Base-by-base conservation (phyloP, 64 coral and sea anemone genomes). In the Montipora cactus region DNA sequence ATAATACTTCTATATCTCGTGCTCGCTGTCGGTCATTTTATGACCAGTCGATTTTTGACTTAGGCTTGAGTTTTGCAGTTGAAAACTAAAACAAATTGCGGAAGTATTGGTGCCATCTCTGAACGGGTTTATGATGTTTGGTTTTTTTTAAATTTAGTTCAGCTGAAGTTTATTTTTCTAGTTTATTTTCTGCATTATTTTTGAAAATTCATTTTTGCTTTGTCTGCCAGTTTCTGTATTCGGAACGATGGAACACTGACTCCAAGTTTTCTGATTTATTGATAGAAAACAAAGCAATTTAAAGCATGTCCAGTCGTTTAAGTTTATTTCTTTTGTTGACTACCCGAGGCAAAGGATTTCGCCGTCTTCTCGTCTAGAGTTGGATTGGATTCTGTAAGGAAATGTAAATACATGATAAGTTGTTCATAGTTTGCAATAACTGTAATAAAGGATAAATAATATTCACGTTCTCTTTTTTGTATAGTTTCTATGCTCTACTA, bases 321-420 rank as follows among this genome's bases (percentile, higher is more conserved):
- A 28, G 13, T 49, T 0, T 5, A 10, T 18, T 48, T 78, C 4
- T 78, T 19, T 78, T 19, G 46, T 18, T 49, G 49, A 71, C 66
- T 86, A 7, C 18, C 10, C 15, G 9, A 14, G 11, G 13, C 44
- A 52, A 86, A 86, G 46, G 82, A 71, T 21, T 86, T 86, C 44
- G 82, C 82, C 6, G 82, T 86, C 67, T 46, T 86, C 68, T 86
- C 82, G 66, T 86, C 82, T 10, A 86, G 7, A n/a, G 61, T 71
- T 70, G 82, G 82, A 72, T 49, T 86, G 16, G 49, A 71, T 72
- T 86, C 82, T 86, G 82, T 37, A 37, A 37, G 37, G 21, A 23
- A 67, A 67, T 4, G 9, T 49, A 86, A 86, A 71, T 69, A 8
- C 45, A 70, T 46, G 28, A 1, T 18, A 16, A 20, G 50, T 50